These are phyloP conservation scores for Thunnus thynnus DNA, from an alignment of 2,113 vertebrate species.

Conservation along the genomic window DNA sequence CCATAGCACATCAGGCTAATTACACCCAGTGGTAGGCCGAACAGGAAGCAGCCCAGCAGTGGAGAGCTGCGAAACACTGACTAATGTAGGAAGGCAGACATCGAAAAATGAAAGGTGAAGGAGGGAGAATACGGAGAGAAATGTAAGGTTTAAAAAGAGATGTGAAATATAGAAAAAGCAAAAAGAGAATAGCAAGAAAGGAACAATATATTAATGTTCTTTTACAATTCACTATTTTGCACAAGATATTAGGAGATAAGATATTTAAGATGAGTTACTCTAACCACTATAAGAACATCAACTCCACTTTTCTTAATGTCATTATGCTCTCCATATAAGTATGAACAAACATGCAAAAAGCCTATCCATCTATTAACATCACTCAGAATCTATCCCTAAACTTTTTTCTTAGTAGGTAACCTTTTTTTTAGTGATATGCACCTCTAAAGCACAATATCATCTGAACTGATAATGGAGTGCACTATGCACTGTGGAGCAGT, in stretches of 20 bases:
- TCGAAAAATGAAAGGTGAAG: slow-evolving; percentile 16
- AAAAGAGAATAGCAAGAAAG: not conserved
- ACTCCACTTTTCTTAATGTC: too few species aligned
- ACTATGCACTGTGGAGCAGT: too few species aligned
- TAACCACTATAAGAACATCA: not conserved
- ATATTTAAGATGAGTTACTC: not conserved
- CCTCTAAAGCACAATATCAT: too few species aligned
- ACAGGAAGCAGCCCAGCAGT: slow-evolving; percentile 96
- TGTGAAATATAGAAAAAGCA: not conserved
- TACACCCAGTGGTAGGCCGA: slow-evolving; percentile 96
- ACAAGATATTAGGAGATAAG: not conserved
- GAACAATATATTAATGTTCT: not conserved
- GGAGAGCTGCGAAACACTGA: slow-evolving; percentile 98
- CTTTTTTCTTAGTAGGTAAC: too few species aligned
- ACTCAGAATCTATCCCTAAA: too few species aligned
- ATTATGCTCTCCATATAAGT: too few species aligned
- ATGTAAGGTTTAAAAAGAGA: not conserved
- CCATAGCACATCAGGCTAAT: slow-evolving; percentile 99
- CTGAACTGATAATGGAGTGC: too few species aligned
- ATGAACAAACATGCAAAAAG: too few species aligned
- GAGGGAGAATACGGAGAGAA: not conserved
- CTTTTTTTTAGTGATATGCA: too few species aligned
- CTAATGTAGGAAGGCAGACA: slow-evolving; percentile 77
- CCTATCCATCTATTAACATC: too few species aligned
- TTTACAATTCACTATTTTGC: not conserved